phyloP scores from a whole-genome alignment of 1,140 invertebrate species.

The Rhizoglyphus robini region DNA sequence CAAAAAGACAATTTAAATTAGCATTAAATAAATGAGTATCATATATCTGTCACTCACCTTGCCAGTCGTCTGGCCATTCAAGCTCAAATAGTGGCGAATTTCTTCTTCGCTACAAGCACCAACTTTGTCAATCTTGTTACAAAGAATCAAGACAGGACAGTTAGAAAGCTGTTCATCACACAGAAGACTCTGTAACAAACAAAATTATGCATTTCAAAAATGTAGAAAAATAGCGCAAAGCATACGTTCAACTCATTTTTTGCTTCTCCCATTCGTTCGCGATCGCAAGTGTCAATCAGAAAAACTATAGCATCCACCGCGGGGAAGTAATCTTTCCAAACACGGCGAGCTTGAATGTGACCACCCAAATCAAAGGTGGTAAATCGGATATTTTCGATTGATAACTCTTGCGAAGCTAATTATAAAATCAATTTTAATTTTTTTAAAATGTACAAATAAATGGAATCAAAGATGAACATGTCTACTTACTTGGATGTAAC shows the following conservation, averaged over 20 bases:
- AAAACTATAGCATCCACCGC: conserved; percentile 99
- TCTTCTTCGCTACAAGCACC: conserved; percentile 94
- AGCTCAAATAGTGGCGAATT: conserved; percentile 75
- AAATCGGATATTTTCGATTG: conserved; percentile 97
- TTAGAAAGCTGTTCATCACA: conserved; percentile 91
- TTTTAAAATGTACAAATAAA: no score
- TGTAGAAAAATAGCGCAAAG: no score
- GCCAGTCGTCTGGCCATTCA: conserved; percentile 90
- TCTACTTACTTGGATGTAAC: conserved; percentile 72
- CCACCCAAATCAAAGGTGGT: conserved; percentile 99
- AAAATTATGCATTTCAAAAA: conserved; percentile 20
- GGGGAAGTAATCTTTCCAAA: conserved; percentile 99
- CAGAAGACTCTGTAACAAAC: conserved; percentile 58
- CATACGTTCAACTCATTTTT: conserved; percentile 49
- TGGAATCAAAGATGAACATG: no score
- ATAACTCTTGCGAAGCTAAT: conserved; percentile 92
- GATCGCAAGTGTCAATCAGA: conserved; percentile 87
- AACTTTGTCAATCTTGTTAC: conserved; percentile 97
- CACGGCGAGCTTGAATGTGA: conserved; percentile 90
- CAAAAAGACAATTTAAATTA: not conserved
- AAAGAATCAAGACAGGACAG: conserved; percentile 90
- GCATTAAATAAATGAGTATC: not conserved
- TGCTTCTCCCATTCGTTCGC: conserved; percentile 73
- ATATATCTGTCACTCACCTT: conserved; percentile 67
- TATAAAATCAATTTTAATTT: no score